A percentile compares a stretch with the other conserved stretches of the same genome.
Evolutionary conservation across 1,140 invertebrate genomes (phyloP).

Genomic region (Aphaenogaster rudis): DNA sequence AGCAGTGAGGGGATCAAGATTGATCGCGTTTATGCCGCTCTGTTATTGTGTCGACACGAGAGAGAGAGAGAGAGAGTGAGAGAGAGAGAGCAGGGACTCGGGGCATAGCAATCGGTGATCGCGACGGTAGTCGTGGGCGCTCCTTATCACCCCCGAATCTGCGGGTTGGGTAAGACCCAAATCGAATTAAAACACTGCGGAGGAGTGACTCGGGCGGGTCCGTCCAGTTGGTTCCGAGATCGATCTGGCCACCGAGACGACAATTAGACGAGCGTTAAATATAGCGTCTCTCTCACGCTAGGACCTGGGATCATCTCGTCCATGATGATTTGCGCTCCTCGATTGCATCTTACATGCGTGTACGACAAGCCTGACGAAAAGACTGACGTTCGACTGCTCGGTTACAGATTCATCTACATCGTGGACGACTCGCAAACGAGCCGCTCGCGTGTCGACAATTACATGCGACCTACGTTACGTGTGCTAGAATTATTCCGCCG

Average conservation of each 20-base stretch:
- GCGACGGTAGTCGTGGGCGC: neutral
- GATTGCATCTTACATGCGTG: neutral
- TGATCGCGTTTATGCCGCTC: conserved; percentile 13
- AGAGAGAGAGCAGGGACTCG: conserved; percentile 7
- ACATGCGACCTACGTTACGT: conserved; percentile 48
- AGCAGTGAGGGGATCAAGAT: conserved; percentile 8
- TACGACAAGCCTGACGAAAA: conserved; percentile 5
- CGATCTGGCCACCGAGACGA: conserved; percentile 41
- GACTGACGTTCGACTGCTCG: conserved; percentile 14
- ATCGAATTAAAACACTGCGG: conserved; percentile 71
- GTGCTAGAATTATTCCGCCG: conserved; percentile 40
- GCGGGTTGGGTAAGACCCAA: conserved; percentile 55
- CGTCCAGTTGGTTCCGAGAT: conserved; percentile 69
- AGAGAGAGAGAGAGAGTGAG: conserved; percentile 15
- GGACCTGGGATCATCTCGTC: neutral
- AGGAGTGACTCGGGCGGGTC: conserved; percentile 9
- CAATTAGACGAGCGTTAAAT: conserved; percentile 67
- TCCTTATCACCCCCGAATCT: conserved; percentile 72
- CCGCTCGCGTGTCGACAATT: conserved; percentile 61
- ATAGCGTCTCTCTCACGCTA: neutral
- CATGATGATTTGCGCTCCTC: neutral
- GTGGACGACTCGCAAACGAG: conserved; percentile 52
- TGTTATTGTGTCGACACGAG: conserved; percentile 50
- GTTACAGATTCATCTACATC: conserved; percentile 43
- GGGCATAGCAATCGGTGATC: neutral